Percentiles rank a stretch among this genome's conserved stretches.
Evolutionary conservation across 2,113 vertebrate genomes (phyloP).

Genomic region (Rhagologus leucostigma): DNA sequence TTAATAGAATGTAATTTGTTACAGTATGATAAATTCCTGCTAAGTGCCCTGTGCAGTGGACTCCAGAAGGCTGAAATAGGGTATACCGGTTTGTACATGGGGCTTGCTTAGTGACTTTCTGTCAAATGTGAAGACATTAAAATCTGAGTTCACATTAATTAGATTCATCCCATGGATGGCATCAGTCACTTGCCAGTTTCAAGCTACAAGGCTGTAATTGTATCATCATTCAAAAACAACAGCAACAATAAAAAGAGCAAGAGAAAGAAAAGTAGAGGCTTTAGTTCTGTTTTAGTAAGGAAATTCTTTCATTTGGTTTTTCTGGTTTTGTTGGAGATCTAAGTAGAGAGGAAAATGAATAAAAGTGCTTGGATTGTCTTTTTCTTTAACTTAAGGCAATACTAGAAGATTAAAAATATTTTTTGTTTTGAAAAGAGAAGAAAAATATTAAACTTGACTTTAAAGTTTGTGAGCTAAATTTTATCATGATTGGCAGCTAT

Average conservation of each 20-base stretch:
- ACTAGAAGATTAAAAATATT: neutral
- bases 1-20: neutral
- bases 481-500: neutral
- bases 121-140: neutral
- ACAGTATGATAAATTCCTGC: neutral
- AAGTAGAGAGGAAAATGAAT: neutral
- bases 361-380: neutral
- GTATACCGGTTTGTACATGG: neutral
- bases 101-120: neutral
- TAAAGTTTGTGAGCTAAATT: neutral
- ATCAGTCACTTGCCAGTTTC: neutral
- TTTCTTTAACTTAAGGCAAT: neutral
- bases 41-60: neutral
- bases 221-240: neutral
- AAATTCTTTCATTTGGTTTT: neutral
- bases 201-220: neutral
- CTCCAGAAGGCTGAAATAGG: neutral
- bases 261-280: neutral
- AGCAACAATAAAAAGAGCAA: neutral
- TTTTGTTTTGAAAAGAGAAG: neutral
- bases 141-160: neutral
- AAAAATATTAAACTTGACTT: neutral
- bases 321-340: neutral
- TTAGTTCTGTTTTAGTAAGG: neutral
- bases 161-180: neutral